Base-by-base conservation (phyloP, 2,113 vertebrate genomes). In the Suricata suricatta region DNA sequence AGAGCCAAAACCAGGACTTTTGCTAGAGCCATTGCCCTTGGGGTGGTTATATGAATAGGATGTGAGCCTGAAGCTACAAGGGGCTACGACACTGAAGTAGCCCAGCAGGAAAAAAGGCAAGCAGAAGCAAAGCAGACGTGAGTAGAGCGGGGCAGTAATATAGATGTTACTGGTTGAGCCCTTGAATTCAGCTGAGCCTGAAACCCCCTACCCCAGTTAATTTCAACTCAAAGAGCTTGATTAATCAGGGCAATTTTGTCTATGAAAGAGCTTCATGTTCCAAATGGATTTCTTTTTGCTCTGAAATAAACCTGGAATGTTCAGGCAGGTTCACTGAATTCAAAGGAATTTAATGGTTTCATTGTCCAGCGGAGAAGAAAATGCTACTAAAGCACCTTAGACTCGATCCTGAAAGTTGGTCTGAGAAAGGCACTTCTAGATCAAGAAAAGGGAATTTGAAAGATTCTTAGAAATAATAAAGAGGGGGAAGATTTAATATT, bases 281-380 rank as follows among this genome's bases (percentile, higher is more conserved):
- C 81, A 72, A 72, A 44, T 88, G 52, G 54, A 54, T 93, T 96
- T 88, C 47, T 23, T 94, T 90, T 84, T 79, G 23, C 83, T 93
- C 81, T 90, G 72, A 93, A 93, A 93, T 85, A 82, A 68, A 64
- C 86, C 27, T 88, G 64, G 44, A 77, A 15, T 33, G 2, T 74
- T 72, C 79, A 82, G 68, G 68, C 7, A 52, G 64, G 54, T 27
- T 96, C 50, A 50, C 54, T 38, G 60, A 86, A 96, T 60, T 86
- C 35, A 93, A 94, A 95, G 29, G 44, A 64, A 77, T 82, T 90
- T 44, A 57, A 66, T 35, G 41, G 89, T 91, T 88, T 69, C 86
- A 21, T 82, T 57, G 14, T 83, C 79, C 33, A 69, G 79, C 52
- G 35, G 76, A 86, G 77, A 83, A 92, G 72, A 92, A 92, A 93